Percentiles rank a stretch among this genome's conserved stretches.
phyloP scores from a whole-genome alignment of 2,888 invertebrate genomes.

The Isotomurus palustris region DNA sequence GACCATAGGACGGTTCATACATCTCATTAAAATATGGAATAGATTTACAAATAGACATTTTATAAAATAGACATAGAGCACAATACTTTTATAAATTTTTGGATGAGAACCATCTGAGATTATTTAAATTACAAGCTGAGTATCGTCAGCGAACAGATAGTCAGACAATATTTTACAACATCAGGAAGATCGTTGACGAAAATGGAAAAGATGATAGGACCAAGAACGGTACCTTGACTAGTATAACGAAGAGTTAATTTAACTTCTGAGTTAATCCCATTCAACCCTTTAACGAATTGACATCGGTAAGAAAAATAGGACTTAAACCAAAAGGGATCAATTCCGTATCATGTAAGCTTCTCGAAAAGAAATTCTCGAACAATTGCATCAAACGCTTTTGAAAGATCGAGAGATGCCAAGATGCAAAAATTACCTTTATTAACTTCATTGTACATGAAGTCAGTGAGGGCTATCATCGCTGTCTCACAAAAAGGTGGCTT shows the following conservation, averaged over 20 bases:
- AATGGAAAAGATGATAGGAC: background rate
- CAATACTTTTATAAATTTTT: too few relatives aligned
- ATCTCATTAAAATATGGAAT: too few relatives aligned
- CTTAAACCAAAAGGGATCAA: background rate
- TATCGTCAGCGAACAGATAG: too few relatives aligned
- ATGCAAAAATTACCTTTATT: constrained; percentile 8
- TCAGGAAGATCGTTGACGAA: background rate
- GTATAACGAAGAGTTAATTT: background rate
- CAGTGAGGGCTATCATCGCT: background rate
- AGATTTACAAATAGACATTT: too few relatives aligned
- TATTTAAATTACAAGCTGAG: too few relatives aligned
- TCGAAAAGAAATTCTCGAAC: background rate
- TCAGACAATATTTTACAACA: background rate
- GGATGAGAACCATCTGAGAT: too few relatives aligned
- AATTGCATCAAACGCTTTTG: constrained; percentile 1
- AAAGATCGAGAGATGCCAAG: background rate
- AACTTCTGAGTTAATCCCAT: background rate
- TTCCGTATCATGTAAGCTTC: background rate
- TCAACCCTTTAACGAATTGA: background rate
- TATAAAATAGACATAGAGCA: too few relatives aligned
- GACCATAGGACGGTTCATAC: too few relatives aligned
- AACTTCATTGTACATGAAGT: background rate
- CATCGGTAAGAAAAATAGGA: background rate
- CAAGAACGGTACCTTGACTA: background rate
- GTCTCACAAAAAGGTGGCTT: background rate